Evolutionary conservation across 2,113 vertebrate species (phyloP).

Genomic region (Micronycteris hirsuta): DNA sequence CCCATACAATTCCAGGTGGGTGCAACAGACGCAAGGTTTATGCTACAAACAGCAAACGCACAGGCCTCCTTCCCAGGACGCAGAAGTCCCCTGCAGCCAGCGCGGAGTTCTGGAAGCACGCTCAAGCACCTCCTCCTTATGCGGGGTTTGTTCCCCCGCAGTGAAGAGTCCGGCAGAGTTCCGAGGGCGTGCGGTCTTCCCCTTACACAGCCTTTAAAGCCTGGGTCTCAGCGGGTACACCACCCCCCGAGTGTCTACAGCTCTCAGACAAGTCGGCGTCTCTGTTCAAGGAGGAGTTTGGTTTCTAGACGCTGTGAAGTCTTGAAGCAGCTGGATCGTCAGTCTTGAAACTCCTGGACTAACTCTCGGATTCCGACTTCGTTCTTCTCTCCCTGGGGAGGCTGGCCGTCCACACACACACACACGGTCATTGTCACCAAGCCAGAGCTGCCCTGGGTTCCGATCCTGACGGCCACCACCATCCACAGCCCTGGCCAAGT

Average conservation of each 20-base stretch:
- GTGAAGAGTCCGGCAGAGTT: rapidly evolving
- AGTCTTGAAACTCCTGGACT: neutral
- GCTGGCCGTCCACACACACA: neutral
- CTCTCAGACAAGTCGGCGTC: neutral
- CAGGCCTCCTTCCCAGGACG: neutral
- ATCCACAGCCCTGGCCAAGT: neutral
- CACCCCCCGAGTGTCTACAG: neutral
- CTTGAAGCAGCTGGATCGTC: neutral
- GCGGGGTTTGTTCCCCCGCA: neutral
- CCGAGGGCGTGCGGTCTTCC: too few species aligned
- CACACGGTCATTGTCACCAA: neutral
- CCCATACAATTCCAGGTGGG: neutral
- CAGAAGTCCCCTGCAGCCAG: neutral
- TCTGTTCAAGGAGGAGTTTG: neutral
- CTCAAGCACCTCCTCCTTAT: rapidly evolving
- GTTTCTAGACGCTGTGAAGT: neutral
- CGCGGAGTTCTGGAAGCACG: neutral
- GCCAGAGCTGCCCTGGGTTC: neutral
- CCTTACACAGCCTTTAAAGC: neutral
- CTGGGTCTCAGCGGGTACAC: neutral
- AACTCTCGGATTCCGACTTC: neutral
- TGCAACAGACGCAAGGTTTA: neutral
- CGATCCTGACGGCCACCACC: neutral
- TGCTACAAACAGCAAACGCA: neutral
- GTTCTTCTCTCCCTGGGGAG: neutral